Percentiles rank a stretch among this genome's conserved stretches.
These are phyloP conservation scores for Lomographa bimaculata DNA, from an alignment of 2,888 invertebrate species.

Conservation along the genomic window DNA sequence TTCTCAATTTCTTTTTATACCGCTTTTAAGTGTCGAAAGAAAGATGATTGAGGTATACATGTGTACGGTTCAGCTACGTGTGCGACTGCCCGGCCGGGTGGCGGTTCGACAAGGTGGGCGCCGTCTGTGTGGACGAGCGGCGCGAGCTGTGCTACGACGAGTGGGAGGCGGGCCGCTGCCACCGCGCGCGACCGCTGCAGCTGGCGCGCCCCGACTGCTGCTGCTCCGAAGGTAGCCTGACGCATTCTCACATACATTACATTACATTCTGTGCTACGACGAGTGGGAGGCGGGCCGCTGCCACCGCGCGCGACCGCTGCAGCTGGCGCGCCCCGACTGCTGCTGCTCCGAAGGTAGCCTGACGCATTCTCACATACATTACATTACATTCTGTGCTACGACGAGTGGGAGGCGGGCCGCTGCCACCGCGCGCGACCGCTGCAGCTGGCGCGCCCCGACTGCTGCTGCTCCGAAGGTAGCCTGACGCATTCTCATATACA, in stretches of 20 bases:
- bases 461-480: slow-evolving; percentile 74
- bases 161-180: slow-evolving; percentile 66
- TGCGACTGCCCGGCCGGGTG: slow-evolving; percentile 92
- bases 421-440: slow-evolving; percentile 68
- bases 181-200: slow-evolving; percentile 63
- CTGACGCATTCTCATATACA: no score
- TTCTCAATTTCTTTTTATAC: no score
- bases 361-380: no score
- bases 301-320: slow-evolving; percentile 64
- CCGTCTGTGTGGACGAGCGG: slow-evolving; percentile 90
- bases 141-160: slow-evolving; percentile 89
- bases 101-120: slow-evolving; percentile 86
- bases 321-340: slow-evolving; percentile 66
- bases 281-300: slow-evolving; percentile 66
- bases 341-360: slow-evolving; percentile 71
- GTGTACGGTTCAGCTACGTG: slow-evolving; percentile 84
- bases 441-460: slow-evolving; percentile 64
- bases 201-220: slow-evolving; percentile 69
- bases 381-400: slow-evolving; percentile 91
- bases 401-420: slow-evolving; percentile 70
- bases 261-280: slow-evolving; percentile 90
- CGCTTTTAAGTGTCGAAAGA: no score
- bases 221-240: slow-evolving; percentile 68
- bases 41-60: no score
- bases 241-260: no score